Conservation (phyloP, 2,888 invertebrate genomes). For the Drosophila greeni region DNA sequence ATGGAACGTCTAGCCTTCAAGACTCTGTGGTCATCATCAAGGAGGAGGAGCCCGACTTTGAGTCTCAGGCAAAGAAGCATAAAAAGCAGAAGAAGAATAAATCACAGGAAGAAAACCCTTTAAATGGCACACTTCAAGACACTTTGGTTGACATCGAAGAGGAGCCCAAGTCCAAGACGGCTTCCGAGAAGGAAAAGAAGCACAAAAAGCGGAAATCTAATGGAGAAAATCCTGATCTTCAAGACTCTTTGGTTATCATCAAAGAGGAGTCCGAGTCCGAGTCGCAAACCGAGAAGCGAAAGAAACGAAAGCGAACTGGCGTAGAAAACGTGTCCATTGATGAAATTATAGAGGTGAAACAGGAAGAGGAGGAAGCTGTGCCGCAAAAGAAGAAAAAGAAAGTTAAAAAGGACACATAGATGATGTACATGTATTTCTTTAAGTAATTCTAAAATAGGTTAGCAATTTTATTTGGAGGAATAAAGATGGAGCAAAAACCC, state of each 20-base stretch:
- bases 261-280: not conserved
- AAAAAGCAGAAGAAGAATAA: not conserved
- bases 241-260: not conserved
- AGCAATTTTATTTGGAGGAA: not conserved
- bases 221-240: too few species aligned
- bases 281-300: not conserved
- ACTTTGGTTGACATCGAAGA: not conserved
- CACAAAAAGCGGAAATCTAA: not conserved
- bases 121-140: not conserved
- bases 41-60: not conserved
- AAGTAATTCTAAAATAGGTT: slow-evolving; percentile 1
- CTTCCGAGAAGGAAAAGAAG: not conserved
- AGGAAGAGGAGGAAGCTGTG: not conserved
- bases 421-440: not conserved
- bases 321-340: not conserved
- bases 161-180: not conserved
- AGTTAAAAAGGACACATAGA: not conserved
- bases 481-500: not conserved
- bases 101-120: not conserved
- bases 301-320: not conserved
- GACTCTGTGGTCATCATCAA: not conserved
- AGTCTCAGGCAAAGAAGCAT: not conserved
- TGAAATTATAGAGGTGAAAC: not conserved
- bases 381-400: slow-evolving; percentile 8
- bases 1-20: not conserved